These are phyloP conservation scores for Pogonocichla stellata DNA, from an alignment of 2,113 vertebrate genomes.

Conservation along the genomic window DNA sequence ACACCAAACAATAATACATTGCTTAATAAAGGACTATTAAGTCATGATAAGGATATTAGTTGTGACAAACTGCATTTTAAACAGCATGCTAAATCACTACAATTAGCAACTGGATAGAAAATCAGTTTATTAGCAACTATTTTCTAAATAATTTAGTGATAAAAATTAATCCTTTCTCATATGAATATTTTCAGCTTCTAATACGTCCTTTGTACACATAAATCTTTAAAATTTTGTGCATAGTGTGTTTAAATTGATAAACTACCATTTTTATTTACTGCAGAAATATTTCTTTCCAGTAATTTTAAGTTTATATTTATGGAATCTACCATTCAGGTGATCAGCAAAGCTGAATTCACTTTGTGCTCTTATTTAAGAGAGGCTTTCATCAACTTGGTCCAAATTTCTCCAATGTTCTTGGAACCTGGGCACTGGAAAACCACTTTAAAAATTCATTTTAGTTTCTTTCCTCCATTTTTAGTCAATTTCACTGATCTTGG, in stretches of 20 bases:
- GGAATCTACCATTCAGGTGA: neutral
- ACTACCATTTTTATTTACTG: neutral
- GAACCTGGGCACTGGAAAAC: neutral
- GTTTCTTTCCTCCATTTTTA: neutral
- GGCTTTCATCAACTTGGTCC: conserved; percentile 6
- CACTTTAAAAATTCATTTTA: neutral
- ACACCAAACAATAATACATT: neutral
- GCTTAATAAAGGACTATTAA: conserved; percentile 16
- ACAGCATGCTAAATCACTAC: conserved; percentile 49
- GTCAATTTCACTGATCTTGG: neutral
- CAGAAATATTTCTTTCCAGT: neutral
- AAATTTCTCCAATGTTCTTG: neutral
- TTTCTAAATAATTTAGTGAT: conserved; percentile 59
- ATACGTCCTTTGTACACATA: neutral
- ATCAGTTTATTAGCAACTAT: conserved; percentile 51
- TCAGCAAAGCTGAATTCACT: neutral
- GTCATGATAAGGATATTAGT: neutral
- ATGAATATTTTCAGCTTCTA: conserved; percentile 17
- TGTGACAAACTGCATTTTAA: conserved; percentile 19
- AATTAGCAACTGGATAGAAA: conserved; percentile 59
- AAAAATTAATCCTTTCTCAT: conserved; percentile 58
- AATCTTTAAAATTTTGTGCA: neutral
- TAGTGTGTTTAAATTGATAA: neutral
- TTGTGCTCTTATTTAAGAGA: conserved; percentile 18
- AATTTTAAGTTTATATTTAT: neutral